Percentiles rank a stretch among this genome's conserved stretches.
phyloP scores from a whole-genome alignment of 2,888 invertebrate genomes.

The Plebejus anna region DNA sequence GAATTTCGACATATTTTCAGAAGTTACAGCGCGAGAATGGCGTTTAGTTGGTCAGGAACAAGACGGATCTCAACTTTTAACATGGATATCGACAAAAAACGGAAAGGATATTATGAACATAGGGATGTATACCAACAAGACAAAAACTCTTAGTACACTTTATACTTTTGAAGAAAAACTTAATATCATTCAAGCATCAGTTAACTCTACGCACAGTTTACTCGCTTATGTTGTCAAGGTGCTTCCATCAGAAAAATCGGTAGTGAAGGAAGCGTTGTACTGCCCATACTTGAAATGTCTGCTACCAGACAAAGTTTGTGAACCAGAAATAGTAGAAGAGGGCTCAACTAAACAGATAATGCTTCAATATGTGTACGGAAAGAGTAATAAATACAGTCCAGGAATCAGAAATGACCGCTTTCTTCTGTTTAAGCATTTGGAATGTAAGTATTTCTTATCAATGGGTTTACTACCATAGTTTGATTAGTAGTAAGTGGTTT shows the following conservation, averaged over 20 bases:
- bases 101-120: constrained; percentile 64
- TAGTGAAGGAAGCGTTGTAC: constrained; percentile 72
- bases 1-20: constrained; percentile 53
- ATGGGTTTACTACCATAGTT: not conserved
- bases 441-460: constrained; percentile 79
- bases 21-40: constrained; percentile 86
- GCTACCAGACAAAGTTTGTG: constrained; percentile 59
- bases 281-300: constrained; percentile 83
- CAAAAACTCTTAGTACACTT: constrained; percentile 80
- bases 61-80: constrained; percentile 85
- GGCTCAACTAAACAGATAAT: constrained; percentile 86
- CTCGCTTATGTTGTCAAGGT: constrained; percentile 85
- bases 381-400: constrained; percentile 72
- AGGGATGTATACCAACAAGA: constrained; percentile 81
- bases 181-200: constrained; percentile 89
- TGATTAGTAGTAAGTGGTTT: not conserved
- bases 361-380: constrained; percentile 88
- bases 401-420: constrained; percentile 82
- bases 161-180: constrained; percentile 81
- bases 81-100: constrained; percentile 79
- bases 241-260: constrained; percentile 51
- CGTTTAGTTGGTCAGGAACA: constrained; percentile 89
- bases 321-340: constrained; percentile 65
- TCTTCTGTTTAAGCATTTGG: constrained; percentile 87
- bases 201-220: constrained; percentile 84